phyloP scores from a whole-genome alignment of 2,113 vertebrate genomes.

The Cervus canadensis region DNA sequence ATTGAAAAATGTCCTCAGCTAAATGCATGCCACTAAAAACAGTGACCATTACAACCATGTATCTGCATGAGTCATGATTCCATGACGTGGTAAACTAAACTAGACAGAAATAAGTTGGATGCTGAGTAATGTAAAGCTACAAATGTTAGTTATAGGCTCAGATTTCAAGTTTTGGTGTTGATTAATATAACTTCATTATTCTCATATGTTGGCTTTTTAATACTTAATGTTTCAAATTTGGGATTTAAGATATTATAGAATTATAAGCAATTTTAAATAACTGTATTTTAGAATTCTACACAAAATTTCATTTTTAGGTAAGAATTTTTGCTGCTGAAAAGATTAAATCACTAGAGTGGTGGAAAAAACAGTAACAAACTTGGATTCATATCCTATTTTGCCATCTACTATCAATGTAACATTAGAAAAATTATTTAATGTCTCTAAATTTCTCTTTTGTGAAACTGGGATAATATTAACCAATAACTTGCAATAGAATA shows the following conservation, averaged over 20 bases:
- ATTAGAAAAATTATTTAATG: background rate
- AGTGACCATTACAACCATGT: background rate
- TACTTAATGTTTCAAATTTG: background rate
- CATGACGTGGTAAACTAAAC: background rate
- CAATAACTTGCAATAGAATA: background rate
- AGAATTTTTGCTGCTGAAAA: background rate
- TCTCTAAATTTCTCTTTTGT: background rate
- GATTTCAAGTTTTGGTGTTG: constrained; percentile 9
- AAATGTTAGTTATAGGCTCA: background rate
- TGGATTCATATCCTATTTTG: background rate
- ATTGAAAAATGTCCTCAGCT: background rate
- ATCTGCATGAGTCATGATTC: background rate
- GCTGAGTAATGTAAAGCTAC: background rate
- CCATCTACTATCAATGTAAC: background rate
- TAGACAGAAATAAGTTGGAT: background rate
- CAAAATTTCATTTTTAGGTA: background rate
- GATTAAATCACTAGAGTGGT: background rate
- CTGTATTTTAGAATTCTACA: background rate
- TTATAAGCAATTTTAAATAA: background rate
- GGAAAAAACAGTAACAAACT: background rate
- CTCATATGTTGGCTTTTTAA: background rate
- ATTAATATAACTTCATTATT: background rate
- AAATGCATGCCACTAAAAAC: background rate
- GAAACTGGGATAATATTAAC: background rate
- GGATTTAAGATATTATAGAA: background rate